Percentiles rank a stretch among this genome's conserved stretches.
Conservation (phyloP, 2,113 vertebrate genomes). For the Brachionichthys hirsutus region DNA sequence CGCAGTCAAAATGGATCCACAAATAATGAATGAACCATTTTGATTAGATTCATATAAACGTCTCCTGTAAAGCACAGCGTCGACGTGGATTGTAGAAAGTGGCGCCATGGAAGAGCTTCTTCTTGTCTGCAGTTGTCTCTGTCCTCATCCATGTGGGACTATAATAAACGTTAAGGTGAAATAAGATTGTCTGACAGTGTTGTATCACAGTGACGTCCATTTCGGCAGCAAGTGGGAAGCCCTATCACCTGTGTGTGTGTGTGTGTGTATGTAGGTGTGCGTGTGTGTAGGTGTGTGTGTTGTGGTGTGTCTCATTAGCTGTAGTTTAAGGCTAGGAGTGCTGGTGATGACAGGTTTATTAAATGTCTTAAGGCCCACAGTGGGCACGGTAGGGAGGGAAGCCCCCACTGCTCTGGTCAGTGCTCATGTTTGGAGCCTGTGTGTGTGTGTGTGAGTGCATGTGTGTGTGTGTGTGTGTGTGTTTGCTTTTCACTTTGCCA, state of each 20-base stretch:
- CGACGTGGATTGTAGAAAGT: too few relatives aligned
- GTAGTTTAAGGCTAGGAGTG: conserved; percentile 56
- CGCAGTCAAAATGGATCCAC: too few relatives aligned
- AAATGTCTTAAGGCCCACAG: conserved; percentile 67
- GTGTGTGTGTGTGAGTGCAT: conserved; percentile 32
- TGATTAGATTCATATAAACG: too few relatives aligned
- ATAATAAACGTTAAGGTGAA: not conserved
- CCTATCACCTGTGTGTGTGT: conserved; percentile 35
- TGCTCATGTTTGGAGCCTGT: conserved; percentile 55
- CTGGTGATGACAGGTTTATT: conserved; percentile 73
- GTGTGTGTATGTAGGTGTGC: conserved; percentile 18
- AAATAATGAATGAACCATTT: too few relatives aligned
- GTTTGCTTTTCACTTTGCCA: conserved; percentile 46
- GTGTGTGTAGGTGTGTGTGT: conserved; percentile 26
- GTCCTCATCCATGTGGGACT: not conserved
- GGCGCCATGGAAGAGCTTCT: too few relatives aligned
- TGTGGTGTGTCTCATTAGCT: conserved; percentile 60
- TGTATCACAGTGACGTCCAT: conserved; percentile 26
- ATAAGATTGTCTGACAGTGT: conserved; percentile 7
- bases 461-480: conserved; percentile 32
- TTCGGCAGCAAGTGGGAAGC: conserved; percentile 34
- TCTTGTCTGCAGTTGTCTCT: too few relatives aligned
- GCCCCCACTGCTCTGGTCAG: conserved; percentile 68
- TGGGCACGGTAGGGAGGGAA: conserved; percentile 63
- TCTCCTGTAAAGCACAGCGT: too few relatives aligned